These are phyloP conservation scores for Prinia subflava DNA, from an alignment of 2,113 vertebrate genomes.

Conservation along the genomic window DNA sequence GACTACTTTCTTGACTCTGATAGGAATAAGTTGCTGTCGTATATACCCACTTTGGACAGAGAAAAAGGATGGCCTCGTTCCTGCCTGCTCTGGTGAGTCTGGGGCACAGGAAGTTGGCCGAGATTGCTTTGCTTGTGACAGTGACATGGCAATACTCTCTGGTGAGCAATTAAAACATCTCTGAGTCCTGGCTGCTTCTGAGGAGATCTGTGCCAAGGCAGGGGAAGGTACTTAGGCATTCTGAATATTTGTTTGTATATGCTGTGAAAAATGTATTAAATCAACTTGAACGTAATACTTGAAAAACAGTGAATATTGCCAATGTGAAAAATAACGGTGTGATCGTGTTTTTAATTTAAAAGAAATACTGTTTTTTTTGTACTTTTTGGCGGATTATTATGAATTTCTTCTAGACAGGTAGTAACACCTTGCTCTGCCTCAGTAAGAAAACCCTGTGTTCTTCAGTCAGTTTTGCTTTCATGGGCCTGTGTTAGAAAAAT, in stretches of 20 bases:
- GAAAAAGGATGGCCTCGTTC: not conserved
- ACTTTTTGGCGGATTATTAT: not conserved
- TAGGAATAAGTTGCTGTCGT: rapidly evolving
- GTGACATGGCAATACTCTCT: not conserved
- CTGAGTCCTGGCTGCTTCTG: not conserved
- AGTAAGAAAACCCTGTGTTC: not conserved
- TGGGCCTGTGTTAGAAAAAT: not conserved
- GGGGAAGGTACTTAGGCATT: not conserved
- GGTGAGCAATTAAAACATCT: not conserved
- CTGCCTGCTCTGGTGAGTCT: not conserved
- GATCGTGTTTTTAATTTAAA: not conserved
- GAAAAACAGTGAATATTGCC: not conserved
- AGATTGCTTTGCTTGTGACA: not conserved
- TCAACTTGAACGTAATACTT: not conserved
- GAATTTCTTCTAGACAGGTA: not conserved
- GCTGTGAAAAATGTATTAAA: not conserved
- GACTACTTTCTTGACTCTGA: not conserved
- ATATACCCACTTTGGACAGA: not conserved
- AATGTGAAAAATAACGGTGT: too few relatives aligned
- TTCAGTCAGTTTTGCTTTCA: not conserved
- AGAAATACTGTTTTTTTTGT: not conserved
- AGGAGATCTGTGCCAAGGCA: not conserved
- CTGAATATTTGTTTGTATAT: not conserved
- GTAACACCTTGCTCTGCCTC: not conserved
- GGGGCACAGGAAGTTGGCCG: not conserved